A percentile compares a stretch with the other conserved stretches of the same genome.
These are phyloP conservation scores for Antheraea yamamai DNA, from an alignment of 2,888 invertebrate species.

Conservation along the genomic window DNA sequence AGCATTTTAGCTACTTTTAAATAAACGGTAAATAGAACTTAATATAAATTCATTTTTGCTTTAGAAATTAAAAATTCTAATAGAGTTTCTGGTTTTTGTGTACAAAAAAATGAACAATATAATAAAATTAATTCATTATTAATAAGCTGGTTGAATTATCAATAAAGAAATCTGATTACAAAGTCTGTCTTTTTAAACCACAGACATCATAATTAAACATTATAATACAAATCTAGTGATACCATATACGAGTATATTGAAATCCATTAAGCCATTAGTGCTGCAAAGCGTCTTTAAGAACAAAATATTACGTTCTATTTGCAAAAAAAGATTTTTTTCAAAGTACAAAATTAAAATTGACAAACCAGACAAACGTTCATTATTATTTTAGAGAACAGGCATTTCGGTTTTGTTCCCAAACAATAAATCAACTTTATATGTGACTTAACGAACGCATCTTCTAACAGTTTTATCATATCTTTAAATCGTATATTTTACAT, in stretches of 20 bases:
- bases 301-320: too few species aligned
- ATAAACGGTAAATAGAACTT: neutral
- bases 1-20: neutral
- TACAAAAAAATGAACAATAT: neutral
- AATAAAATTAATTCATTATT: neutral
- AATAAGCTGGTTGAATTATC: too few species aligned
- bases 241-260: too few species aligned
- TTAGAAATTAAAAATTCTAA: neutral
- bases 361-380: too few species aligned
- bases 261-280: too few species aligned
- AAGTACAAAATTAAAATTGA: too few species aligned
- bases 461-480: constrained; percentile 6
- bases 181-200: too few species aligned
- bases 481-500: neutral
- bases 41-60: neutral
- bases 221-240: too few species aligned
- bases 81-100: neutral
- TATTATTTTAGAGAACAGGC: neutral
- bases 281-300: too few species aligned
- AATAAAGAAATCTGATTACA: too few species aligned
- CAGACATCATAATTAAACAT: too few species aligned
- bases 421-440: neutral
- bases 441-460: neutral
- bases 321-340: too few species aligned
- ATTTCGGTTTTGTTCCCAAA: constrained; percentile 2